Evolutionary conservation across 2,113 vertebrate genomes (phyloP), one percentile per base, ranked within the genome.

Genomic region (Pitta sordida): DNA sequence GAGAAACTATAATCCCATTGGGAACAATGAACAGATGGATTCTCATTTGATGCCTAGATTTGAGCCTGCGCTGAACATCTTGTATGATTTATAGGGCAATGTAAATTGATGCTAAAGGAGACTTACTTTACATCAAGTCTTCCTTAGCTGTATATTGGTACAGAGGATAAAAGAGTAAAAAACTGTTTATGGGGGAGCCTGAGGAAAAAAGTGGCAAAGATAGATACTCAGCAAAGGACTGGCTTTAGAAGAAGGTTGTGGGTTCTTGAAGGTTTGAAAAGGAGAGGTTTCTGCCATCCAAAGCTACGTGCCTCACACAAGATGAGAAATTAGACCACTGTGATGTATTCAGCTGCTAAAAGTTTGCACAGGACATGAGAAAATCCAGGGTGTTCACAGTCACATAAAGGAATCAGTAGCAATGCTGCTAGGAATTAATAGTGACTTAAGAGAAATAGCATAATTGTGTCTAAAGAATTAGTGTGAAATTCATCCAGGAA

Each of bases 1-100:
- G 93, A 83, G 41, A 83, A 92, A 94, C 73, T 81, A 65, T 94
- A 93, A 93, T 96, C 71, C 80, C 94, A 90, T 49, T 82, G 81
- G 91, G 82, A 95, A 39, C 15, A 87, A 94, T 3, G 11, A 95
- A 83, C 82, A 91, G 64, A 90, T 79, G 88, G 87, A 52, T 48
- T 90, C 92, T 87, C 81, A 70, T 88, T 86, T 94, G 83, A 79
- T 91, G 89, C 77, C 48, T 85, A 93, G 71, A 70, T 93, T 70
- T 88, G 83, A 95, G 87, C 52, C 74, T 90, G 62, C 91, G 93
- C 83, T 88, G 94, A 93, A 91, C 4, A 13, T 90, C 93, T 68
- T 82, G 55, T 91, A 82, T 86, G 88, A 91, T 96, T 91, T 95
- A 91, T 84, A 89, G 81, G 75, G 46, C 80, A 91, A 86, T 29